phyloP scores from a whole-genome alignment of 37 sponge, comb jelly and placozoan genomes.

The Eunapius fragilis region DNA sequence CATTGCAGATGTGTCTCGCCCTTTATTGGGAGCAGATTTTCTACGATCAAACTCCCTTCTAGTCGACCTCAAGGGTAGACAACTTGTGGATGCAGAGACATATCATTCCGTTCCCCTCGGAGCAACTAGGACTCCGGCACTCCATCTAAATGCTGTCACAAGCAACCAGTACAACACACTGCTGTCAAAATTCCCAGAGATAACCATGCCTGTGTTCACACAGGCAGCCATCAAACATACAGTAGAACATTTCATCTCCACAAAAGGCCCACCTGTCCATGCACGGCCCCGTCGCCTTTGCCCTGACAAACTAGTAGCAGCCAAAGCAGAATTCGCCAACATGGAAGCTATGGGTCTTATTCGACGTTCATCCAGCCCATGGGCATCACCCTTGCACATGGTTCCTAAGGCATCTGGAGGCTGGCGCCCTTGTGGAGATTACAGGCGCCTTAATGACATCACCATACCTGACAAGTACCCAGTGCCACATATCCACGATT shows the following conservation, averaged over 20 bases:
- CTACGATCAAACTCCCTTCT: constrained; percentile 30
- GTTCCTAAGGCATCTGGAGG: constrained; percentile 50
- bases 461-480: constrained; percentile 34
- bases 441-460: constrained; percentile 13
- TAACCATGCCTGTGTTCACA: constrained; percentile 32
- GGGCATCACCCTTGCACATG: constrained; percentile 56
- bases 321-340: constrained; percentile 24
- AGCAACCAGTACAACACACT: constrained; percentile 8
- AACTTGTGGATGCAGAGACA: constrained; percentile 1
- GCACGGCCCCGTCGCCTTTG: constrained; percentile 26
- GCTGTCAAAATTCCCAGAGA: constrained; percentile 36
- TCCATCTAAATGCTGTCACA: constrained; percentile 6
- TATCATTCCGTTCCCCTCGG: constrained; percentile 18
- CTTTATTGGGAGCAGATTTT: constrained; percentile 38
- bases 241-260: constrained; percentile 37
- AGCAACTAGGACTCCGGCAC: not conserved
- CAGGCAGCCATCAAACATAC: constrained; percentile 7
- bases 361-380: constrained; percentile 23
- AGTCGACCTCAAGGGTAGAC: constrained; percentile 20
- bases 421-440: constrained; percentile 63
- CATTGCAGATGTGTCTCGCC: constrained; percentile 29
- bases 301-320: constrained; percentile 11
- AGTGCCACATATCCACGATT: constrained; percentile 32
- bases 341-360: constrained; percentile 44
- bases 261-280: constrained; percentile 42